Conservation (phyloP, 2,888 invertebrate genomes). For the Ichneumoninae sp. region DNA sequence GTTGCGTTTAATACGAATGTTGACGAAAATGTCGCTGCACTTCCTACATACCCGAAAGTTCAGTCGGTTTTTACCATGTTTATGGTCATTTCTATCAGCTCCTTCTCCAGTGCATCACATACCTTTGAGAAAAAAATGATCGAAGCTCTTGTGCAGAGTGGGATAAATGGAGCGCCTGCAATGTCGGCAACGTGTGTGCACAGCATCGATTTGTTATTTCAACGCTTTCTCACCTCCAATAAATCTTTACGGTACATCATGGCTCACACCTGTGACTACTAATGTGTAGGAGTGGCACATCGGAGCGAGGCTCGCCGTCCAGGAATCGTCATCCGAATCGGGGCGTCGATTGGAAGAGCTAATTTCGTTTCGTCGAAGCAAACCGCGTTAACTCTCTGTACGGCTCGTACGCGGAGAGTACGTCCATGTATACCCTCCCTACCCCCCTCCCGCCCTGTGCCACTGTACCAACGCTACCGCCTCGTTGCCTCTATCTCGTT, state of each 20-base stretch:
- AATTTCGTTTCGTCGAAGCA: conserved; percentile 68
- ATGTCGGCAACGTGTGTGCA: neutral
- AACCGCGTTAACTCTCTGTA: conserved; percentile 72
- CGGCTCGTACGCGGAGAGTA: conserved; percentile 17
- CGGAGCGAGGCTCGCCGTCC: neutral
- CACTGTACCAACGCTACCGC: conserved; percentile 10
- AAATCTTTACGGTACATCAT: neutral
- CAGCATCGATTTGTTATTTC: neutral
- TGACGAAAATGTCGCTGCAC: no score
- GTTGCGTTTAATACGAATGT: no score
- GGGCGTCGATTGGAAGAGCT: conserved; percentile 65
- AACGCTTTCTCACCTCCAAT: conserved; percentile 19
- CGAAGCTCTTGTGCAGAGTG: no score
- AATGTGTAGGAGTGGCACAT: neutral
- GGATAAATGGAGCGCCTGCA: no score
- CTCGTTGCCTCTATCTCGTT: conserved; percentile 50
- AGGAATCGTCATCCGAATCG: conserved; percentile 42
- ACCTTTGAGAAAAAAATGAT: no score
- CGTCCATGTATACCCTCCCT: conserved; percentile 3
- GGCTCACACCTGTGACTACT: neutral
- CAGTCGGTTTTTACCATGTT: no score
- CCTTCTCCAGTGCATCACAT: no score
- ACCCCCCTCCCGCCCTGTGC: neutral
- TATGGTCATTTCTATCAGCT: no score
- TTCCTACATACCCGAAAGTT: no score